Percentiles rank a stretch among this genome's conserved stretches.
Evolutionary conservation across 2,113 vertebrate genomes (phyloP).

Genomic region (Rhizomys pruinosus): DNA sequence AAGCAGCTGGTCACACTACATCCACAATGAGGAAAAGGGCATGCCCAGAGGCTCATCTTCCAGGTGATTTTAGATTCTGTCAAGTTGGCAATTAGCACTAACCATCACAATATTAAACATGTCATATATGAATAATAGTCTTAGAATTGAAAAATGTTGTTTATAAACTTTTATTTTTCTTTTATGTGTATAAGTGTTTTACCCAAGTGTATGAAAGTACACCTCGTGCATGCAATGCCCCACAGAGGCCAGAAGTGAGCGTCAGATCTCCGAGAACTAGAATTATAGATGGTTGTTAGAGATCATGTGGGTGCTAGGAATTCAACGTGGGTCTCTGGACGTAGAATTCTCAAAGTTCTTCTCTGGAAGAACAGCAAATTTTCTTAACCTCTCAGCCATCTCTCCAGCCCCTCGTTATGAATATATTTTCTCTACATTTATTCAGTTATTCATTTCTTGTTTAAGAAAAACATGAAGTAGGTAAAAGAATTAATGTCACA

Average conservation of each 20-base stretch:
- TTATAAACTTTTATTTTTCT: too few relatives aligned
- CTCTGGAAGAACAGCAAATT: too few relatives aligned
- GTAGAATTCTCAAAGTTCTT: too few relatives aligned
- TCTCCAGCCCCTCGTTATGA: not conserved
- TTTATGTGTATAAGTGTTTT: too few relatives aligned
- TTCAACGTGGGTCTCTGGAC: too few relatives aligned
- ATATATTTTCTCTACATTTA: not conserved
- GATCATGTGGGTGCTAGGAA: too few relatives aligned
- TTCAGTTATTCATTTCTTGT: conserved; percentile 46
- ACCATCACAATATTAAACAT: not conserved
- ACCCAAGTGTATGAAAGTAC: too few relatives aligned
- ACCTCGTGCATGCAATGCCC: too few relatives aligned
- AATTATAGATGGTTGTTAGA: too few relatives aligned
- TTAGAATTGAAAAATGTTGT: conserved; percentile 29
- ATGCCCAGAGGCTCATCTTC: not conserved
- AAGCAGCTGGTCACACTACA: not conserved
- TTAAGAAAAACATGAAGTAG: conserved; percentile 4
- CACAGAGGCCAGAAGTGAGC: too few relatives aligned
- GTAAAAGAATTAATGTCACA: conserved; percentile 39
- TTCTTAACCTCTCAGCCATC: too few relatives aligned
- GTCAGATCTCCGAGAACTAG: too few relatives aligned
- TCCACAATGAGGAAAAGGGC: not conserved
- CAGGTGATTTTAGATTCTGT: not conserved
- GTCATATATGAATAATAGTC: conserved; percentile 19
- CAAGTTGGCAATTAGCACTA: not conserved